phyloP scores from a whole-genome alignment of 2,797 vertebrate genomes.

The Poecilia wingei region DNA sequence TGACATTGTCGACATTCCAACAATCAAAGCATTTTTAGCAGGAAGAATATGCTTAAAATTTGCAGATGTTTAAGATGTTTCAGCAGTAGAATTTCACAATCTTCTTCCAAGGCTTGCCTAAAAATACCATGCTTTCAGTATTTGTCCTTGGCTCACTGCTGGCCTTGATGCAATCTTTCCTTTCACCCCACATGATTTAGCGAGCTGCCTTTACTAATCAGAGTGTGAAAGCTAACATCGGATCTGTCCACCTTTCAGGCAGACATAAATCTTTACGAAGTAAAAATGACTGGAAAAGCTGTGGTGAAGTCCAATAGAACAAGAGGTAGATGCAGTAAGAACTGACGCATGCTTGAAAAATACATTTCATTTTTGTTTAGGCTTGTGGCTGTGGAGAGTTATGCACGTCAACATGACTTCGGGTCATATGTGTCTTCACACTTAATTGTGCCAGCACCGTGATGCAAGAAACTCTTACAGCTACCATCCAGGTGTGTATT shows the following conservation, averaged over 20 bases:
- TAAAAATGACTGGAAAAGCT: slow-evolving; percentile 39
- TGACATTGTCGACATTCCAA: slow-evolving; percentile 22
- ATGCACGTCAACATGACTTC: slow-evolving; percentile 52
- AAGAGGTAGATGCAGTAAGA: slow-evolving; percentile 16
- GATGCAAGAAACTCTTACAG: slow-evolving; percentile 17
- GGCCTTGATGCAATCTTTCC: slow-evolving; percentile 51
- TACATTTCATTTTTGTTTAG: slow-evolving; percentile 43
- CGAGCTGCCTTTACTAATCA: slow-evolving; percentile 21
- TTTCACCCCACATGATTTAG: slow-evolving; percentile 51
- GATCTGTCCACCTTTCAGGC: slow-evolving; percentile 39
- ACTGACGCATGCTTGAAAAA: slow-evolving; percentile 41
- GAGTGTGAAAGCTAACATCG: slow-evolving; percentile 29
- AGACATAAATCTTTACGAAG: slow-evolving; percentile 54
- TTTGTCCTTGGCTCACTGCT: slow-evolving; percentile 46
- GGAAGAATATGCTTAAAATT: slow-evolving; percentile 22
- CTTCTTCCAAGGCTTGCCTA: slow-evolving; percentile 50
- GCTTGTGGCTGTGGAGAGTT: slow-evolving; percentile 49
- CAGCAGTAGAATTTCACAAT: slow-evolving; percentile 26
- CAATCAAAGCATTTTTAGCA: slow-evolving; percentile 1
- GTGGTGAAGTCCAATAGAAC: slow-evolving; percentile 18
- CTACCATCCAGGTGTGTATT: background rate
- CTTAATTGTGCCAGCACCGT: slow-evolving; percentile 43
- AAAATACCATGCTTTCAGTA: slow-evolving; percentile 43
- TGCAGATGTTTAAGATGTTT: slow-evolving; percentile 11
- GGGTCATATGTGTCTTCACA: slow-evolving; percentile 49